These are phyloP conservation scores for Beris chalybata DNA, from an alignment of 2,888 invertebrate species.

Conservation along the genomic window DNA sequence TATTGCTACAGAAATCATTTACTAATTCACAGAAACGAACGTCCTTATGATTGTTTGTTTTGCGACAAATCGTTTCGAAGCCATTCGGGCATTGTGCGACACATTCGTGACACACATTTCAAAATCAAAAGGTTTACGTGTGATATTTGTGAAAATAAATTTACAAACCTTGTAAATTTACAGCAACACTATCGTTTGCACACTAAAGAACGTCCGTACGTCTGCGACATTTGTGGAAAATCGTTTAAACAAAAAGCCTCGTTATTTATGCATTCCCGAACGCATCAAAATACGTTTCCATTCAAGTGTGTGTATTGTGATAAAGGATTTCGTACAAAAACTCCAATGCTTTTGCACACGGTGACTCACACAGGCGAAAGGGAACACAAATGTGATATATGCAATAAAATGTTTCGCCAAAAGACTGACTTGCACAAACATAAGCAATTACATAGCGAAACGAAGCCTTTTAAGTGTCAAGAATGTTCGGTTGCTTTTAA, in stretches of 20 bases:
- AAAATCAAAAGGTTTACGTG: constrained; percentile 64
- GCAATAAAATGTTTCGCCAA: constrained; percentile 62
- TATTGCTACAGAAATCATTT: constrained; percentile 58
- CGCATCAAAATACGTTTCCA: constrained; percentile 62
- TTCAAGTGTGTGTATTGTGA: constrained; percentile 64
- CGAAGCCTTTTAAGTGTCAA: constrained; percentile 58
- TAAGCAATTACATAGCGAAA: constrained; percentile 58
- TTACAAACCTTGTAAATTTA: constrained; percentile 64
- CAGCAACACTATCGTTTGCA: constrained; percentile 64
- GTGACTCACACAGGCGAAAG: constrained; percentile 66
- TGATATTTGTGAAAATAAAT: constrained; percentile 61
- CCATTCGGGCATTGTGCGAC: constrained; percentile 64
- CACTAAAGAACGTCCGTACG: constrained; percentile 63
- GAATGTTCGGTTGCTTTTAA: constrained; percentile 56
- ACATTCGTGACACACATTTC: constrained; percentile 66
- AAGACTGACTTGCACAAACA: constrained; percentile 64
- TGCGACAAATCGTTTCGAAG: constrained; percentile 32
- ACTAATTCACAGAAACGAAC: constrained; percentile 26
- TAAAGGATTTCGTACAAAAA: constrained; percentile 63
- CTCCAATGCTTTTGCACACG: constrained; percentile 61
- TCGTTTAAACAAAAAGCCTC: constrained; percentile 68
- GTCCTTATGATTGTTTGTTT: constrained; percentile 30
- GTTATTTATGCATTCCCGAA: constrained; percentile 64
- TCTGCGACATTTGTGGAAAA: constrained; percentile 64
- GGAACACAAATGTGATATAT: constrained; percentile 62